A percentile compares a stretch with the other conserved stretches of the same genome.
Evolutionary conservation across 2,797 vertebrate genomes (phyloP).

Genomic region (Lepidocolaptes lacrymiger): DNA sequence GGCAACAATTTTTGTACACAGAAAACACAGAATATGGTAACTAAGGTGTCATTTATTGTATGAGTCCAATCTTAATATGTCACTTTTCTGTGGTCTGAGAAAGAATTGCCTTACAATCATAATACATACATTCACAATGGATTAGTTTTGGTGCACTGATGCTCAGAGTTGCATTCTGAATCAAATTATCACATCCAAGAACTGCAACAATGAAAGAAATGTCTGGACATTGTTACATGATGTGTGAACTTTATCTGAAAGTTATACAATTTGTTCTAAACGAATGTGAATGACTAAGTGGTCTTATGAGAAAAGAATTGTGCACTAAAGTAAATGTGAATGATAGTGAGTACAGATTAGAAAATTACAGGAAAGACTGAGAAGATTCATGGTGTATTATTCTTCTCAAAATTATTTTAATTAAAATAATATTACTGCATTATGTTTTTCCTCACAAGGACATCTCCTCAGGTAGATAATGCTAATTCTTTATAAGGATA

Average conservation of each 20-base stretch:
- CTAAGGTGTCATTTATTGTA: background rate
- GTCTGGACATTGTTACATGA: background rate
- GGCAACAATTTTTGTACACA: background rate
- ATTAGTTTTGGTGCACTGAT: background rate
- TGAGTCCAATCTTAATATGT: background rate
- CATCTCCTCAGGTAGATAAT: background rate
- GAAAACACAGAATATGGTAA: background rate
- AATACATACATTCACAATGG: background rate
- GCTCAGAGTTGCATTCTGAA: background rate
- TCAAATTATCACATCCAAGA: background rate
- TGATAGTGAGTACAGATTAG: background rate
- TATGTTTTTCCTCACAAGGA: background rate
- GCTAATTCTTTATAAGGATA: background rate
- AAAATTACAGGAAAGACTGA: background rate
- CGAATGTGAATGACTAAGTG: background rate
- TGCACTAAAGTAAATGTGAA: background rate
- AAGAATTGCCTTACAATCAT: background rate
- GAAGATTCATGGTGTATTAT: background rate
- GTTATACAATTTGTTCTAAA: background rate
- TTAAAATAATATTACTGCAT: background rate
- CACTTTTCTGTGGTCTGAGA: background rate
- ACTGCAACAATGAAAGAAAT: background rate
- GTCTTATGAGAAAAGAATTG: background rate
- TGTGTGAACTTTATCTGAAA: background rate
- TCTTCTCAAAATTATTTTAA: background rate